Evolutionary conservation across 2,888 invertebrate species (phyloP).

Genomic region (Isoperla grammatica): DNA sequence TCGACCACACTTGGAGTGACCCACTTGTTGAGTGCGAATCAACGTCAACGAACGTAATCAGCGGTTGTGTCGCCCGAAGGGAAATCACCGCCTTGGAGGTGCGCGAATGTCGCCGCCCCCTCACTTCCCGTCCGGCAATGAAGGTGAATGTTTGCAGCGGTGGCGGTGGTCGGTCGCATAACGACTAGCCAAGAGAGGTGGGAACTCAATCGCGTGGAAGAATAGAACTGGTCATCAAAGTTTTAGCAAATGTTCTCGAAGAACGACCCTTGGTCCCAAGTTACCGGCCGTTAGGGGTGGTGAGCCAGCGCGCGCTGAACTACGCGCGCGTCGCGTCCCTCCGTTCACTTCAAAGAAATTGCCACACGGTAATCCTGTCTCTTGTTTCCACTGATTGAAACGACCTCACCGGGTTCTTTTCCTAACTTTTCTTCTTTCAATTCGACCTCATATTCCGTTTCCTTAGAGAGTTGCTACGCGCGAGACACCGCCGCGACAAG

Average conservation of each 20-base stretch:
- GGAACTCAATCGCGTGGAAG: constrained; percentile 25
- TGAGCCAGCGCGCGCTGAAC: neutral
- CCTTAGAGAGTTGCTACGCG: neutral
- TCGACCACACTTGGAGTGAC: too few species aligned
- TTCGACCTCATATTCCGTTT: constrained; percentile 1
- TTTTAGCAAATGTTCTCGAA: constrained; percentile 25
- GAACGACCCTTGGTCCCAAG: constrained; percentile 12
- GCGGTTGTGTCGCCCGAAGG: too few species aligned
- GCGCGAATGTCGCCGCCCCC: too few species aligned
- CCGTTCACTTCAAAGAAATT: constrained; percentile 7
- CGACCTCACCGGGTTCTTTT: constrained; percentile 2
- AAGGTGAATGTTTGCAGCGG: neutral
- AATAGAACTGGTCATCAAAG: constrained; percentile 27
- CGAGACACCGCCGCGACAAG: neutral
- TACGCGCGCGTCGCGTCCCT: too few species aligned
- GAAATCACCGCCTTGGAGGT: too few species aligned
- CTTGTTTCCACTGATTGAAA: constrained; percentile 23
- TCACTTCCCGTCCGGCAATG: neutral
- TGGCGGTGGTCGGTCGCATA: neutral
- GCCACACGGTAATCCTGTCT: constrained; percentile 15
- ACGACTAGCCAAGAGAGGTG: neutral
- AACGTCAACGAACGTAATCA: too few species aligned
- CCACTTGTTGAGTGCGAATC: too few species aligned
- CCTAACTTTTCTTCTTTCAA: neutral
- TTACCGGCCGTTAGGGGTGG: neutral